phyloP scores from a whole-genome alignment of 2,797 vertebrate species.

The Brotogeris chrysoptera region DNA sequence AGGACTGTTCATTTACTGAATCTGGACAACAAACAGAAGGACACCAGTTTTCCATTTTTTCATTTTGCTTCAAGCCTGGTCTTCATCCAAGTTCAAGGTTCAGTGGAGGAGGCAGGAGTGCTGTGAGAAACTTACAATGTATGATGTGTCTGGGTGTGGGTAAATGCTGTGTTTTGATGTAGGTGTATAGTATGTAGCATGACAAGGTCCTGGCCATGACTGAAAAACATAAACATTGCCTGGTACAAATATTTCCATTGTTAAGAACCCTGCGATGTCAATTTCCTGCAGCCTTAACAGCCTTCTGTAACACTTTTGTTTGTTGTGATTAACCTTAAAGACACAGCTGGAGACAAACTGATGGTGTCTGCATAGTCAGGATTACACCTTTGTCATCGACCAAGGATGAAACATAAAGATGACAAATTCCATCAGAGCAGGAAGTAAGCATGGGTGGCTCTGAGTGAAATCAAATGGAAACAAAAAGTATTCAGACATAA shows the following conservation, averaged over 20 bases:
- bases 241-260: background rate
- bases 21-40: background rate
- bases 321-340: background rate
- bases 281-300: background rate
- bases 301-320: background rate
- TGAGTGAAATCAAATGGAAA: background rate
- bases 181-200: background rate
- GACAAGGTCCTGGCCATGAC: background rate
- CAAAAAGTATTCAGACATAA: background rate
- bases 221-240: background rate
- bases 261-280: background rate
- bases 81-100: background rate
- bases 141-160: background rate
- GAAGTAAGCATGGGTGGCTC: background rate
- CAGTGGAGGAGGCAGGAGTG: background rate
- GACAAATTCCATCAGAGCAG: background rate
- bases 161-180: background rate
- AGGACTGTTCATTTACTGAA: background rate
- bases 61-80: background rate
- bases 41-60: background rate
- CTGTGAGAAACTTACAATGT: accelerated
- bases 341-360: background rate
- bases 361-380: background rate
- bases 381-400: background rate
- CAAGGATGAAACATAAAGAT: conserved; percentile 4